Base-by-base conservation (phyloP, 2,888 invertebrate genomes). In the Protonemura montana region DNA sequence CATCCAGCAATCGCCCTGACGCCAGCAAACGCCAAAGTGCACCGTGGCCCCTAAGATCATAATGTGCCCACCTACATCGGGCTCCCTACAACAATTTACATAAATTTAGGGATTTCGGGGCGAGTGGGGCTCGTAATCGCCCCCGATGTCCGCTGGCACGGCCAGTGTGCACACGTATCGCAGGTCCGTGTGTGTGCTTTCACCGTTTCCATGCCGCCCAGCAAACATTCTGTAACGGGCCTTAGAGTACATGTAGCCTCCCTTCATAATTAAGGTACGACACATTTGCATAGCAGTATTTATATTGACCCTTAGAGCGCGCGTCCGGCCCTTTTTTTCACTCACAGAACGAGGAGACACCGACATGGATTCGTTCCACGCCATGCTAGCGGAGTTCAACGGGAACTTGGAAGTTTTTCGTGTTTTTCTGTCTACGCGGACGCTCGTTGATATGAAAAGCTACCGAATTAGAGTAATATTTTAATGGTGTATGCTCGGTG, bases 241-340 rank as follows among this genome's bases (percentile, higher is more conserved):
- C 59, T 59, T 1, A 59, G 2, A 59, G 7, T 59, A 59, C 13
- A 59, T 10, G 16, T 21, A 59, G 21, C 59, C 59, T 10, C 59
- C 59, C 59, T 41, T 59, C 59, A 10, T 59, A 59, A 59, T 59
- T 59, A 59, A 59, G 59, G 59, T 59, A 59, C 59, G 59, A 13
- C 59, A 59, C 59, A 59, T 59, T 59, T 59, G 13, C 59, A 59
- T 59, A 59, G 59, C 59, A 59, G 59, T 59, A 59, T 59, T 59
- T 59, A 59, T 59, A 59, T 21, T 59, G 3, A 59, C 59, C 1
- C 21, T 21, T 21, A 7, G 59, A 21, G 59, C 59, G 59, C 59
- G 21, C 1, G 16, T 59, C 59, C 59, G 13, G n/a, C n/a, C 59
- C 59, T 59, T 21, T 59, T 59, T 59, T 21, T 59, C 7, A 59